Evolutionary conservation across 2,797 vertebrate genomes (phyloP), one percentile per base, ranked within the genome.

Genomic region (Anguilla pacifica): DNA sequence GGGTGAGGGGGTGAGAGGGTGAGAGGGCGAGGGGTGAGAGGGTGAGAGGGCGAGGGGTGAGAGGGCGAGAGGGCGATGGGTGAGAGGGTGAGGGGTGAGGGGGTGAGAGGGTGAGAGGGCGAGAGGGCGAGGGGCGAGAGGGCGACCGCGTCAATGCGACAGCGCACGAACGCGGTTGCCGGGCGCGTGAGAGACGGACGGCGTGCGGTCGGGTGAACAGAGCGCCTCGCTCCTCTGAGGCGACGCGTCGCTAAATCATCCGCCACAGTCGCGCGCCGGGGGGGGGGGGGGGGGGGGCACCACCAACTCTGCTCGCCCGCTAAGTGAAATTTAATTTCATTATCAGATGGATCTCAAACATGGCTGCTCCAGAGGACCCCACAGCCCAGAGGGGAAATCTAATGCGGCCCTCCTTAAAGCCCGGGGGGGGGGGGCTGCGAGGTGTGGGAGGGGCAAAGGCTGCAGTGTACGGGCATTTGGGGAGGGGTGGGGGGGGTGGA

Each of bases 291-390:
- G 35, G 70, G 28, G 70, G 70, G 70, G 15, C 28, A 35, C 70
- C 70, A 31, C n/a, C 70, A 74, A 28, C 28, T 74, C 70, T 5
- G 70, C 70, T 74, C 2, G 70, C 28, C 70, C 4, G 7, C 70
- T 74, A 74, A 74, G 70, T 74, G 70, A 74, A 74, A 74, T 74
- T 74, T 74, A 74, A 74, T 74, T 74, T 74, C 28, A 74, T 74
- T 74, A 74, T 31, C 70, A 74, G 70, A 74, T 74, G 70, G 70
- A 35, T 35, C 13, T 15, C 70, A 35, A 74, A 74, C 70, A 35
- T 35, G 9, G 31, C 70, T n/a, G 6, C 25, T 1, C 22, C 61
- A 67, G 61, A 67, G 13, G 35, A 35, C n/a, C 9, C n/a, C 6
- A 13, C 70, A 35, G 70, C 28, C 70, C 9, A 2, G 31, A 6